Evolutionary conservation across 2,113 vertebrate genomes (phyloP), one percentile per base, ranked within the genome.

Genomic region (Tautogolabrus adspersus): DNA sequence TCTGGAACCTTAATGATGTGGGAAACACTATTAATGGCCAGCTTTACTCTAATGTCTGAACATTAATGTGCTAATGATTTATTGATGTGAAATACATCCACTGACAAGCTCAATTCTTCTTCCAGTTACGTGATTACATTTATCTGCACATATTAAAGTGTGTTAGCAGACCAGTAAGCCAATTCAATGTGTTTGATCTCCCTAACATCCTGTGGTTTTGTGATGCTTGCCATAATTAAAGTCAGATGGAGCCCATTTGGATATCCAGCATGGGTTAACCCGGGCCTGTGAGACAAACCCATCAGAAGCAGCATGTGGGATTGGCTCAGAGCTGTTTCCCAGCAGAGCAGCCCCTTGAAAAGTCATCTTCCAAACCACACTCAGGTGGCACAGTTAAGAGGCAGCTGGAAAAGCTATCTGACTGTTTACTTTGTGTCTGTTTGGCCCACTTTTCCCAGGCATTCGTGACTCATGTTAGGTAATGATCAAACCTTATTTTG

Each of bases 361-460:
- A 79, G 75, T 81, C 4, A 16, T 78, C 77, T 75, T 82, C 73
- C 61, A 84, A 88, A 89, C 77, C 69, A 18, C 77, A 83, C 81
- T 91, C 84, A 91, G 90, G 89, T 92, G 91, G 83, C 86, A 81
- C 72, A 12, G 34, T 76, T 64, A 83, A 75, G 72, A 70, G 23
- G 44, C 86, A 90, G 83, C 88, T 92, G 89, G 79, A 68, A 74
- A 89, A 85, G 10, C 30, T 4, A 79, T 87, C 72, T 26, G 56
- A 75, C 77, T 88, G 75, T 90, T 91, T 88, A 83, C 71, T 61
- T 34, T 72, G 51, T 23, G 61, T 63, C 81, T 64, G 59, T 61
- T 79, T 74, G 77, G 63, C 54, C 13, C 58, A 16, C 49, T 66
- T 72, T 83, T 80, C 69, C 56, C 72, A 81, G 56, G 40, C 52